Base-by-base conservation (phyloP, 1,140 invertebrate genomes). In the Dendrolimus kikuchii region DNA sequence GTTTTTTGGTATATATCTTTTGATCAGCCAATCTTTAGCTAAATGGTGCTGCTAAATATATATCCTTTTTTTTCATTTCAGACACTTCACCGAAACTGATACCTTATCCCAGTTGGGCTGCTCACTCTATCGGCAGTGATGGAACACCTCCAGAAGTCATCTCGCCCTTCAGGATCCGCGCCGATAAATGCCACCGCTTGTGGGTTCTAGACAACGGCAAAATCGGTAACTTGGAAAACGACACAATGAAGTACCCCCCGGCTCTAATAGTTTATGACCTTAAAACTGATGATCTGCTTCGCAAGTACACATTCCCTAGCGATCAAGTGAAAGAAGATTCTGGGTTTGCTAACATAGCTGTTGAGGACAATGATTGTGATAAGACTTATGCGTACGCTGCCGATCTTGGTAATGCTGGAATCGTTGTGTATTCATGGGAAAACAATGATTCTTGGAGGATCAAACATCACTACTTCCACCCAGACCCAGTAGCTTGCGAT, bases 201-300 rank as follows among this genome's bases (percentile, higher is more conserved):
- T 95, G 93, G 93, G 90, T 94, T 0, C 68, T 95, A 40, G 94
- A 95, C 62, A 93, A 92, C 0, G 92, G 94, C 0, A 86, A 93
- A 37, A 86, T 89, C 0, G 90, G 92, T 23, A 89, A 92, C 39
- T 63, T 92, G 5, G 92, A 90, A 38, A 82, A 82, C 7, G 75
- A 72, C 50, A 63, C 60, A 6, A 75, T 67, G 0, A 88, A 86
- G 55, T 87, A 88, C 4, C 78, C 89, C 8, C 89, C 93, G 0
- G 88, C 90, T 9, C 69, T 95, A n/a, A 74, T 94, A 6, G 81
- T 95, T 39, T 95, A 93, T 71, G 92, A 95, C 71, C 71, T 95
- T 10, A 90, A 89, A 7, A 93, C 90, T n/a, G 93, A 95, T 65
- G 87, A 89, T 50, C 65, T 94, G 36, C 51, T 94, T 5, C 83